These are phyloP conservation scores for Tokudaia tokunoshimensis DNA, from an alignment of 2,797 vertebrate genomes.

Conservation along the genomic window DNA sequence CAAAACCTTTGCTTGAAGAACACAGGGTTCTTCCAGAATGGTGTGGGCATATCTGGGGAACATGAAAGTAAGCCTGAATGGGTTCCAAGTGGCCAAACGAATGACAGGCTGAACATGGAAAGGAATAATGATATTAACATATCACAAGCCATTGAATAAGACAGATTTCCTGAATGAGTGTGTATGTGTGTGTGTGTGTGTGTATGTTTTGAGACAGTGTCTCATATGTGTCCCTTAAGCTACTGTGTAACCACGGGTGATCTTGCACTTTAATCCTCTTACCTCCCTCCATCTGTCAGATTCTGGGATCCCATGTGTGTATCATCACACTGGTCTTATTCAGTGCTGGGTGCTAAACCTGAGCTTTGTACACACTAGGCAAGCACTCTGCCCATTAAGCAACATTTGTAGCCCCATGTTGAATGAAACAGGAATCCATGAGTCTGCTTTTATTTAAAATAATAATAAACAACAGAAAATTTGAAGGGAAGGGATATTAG, in stretches of 20 bases:
- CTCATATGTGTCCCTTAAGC: too few species aligned
- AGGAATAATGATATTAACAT: not conserved
- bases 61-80: not conserved
- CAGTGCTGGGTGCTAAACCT: not conserved
- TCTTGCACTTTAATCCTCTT: not conserved
- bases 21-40: not conserved
- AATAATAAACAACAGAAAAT: not conserved
- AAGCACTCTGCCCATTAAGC: not conserved
- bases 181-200: not conserved
- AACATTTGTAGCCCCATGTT: not conserved
- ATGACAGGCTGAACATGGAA: not conserved
- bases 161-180: not conserved
- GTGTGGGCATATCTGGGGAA: not conserved
- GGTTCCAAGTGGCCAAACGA: not conserved
- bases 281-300: not conserved
- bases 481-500: constrained; percentile 26
- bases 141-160: not conserved
- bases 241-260: not conserved
- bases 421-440: not conserved
- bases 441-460: not conserved
- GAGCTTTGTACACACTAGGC: not conserved
- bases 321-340: too few species aligned
- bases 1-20: not conserved
- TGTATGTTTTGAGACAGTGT: not conserved
- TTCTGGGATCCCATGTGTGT: not conserved